phyloP scores from a whole-genome alignment of 2,888 invertebrate genomes.

The Rhingia rostrata region DNA sequence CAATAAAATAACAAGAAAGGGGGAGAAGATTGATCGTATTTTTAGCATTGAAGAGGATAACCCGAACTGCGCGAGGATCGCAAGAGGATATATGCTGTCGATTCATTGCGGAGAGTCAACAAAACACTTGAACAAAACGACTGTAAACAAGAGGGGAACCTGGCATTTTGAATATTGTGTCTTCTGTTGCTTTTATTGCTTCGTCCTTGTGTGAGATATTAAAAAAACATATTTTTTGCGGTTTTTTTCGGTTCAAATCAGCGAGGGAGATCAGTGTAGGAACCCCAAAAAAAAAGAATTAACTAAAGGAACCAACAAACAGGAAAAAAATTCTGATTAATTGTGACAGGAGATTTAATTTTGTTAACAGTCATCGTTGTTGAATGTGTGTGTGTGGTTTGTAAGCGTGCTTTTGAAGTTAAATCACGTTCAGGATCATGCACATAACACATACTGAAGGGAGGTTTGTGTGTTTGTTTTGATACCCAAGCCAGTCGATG shows the following conservation, averaged over 20 bases:
- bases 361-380: slow-evolving; percentile 65
- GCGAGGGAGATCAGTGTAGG: slow-evolving; percentile 30
- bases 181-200: slow-evolving; percentile 58
- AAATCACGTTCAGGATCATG: slow-evolving; percentile 62
- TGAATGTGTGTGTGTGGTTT: slow-evolving; percentile 34
- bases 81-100: slow-evolving; percentile 57
- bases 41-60: slow-evolving; percentile 73
- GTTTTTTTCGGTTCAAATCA: slow-evolving; percentile 64
- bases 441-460: neutral
- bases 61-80: slow-evolving; percentile 60
- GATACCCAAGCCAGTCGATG: neutral
- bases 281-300: neutral
- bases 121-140: slow-evolving; percentile 40
- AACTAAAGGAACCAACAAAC: slow-evolving; percentile 15
- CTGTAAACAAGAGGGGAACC: slow-evolving; percentile 10
- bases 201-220: slow-evolving; percentile 72
- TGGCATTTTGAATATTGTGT: slow-evolving; percentile 18
- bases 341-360: slow-evolving; percentile 70
- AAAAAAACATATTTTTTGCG: slow-evolving; percentile 53
- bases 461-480: neutral
- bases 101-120: slow-evolving; percentile 47
- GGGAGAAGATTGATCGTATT: slow-evolving; percentile 73
- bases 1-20: slow-evolving; percentile 65
- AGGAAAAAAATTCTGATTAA: slow-evolving; percentile 62
- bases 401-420: slow-evolving; percentile 50